Conservation (phyloP, 92 coral and sea anemone genomes). For the Chrysogorgia sp. region DNA sequence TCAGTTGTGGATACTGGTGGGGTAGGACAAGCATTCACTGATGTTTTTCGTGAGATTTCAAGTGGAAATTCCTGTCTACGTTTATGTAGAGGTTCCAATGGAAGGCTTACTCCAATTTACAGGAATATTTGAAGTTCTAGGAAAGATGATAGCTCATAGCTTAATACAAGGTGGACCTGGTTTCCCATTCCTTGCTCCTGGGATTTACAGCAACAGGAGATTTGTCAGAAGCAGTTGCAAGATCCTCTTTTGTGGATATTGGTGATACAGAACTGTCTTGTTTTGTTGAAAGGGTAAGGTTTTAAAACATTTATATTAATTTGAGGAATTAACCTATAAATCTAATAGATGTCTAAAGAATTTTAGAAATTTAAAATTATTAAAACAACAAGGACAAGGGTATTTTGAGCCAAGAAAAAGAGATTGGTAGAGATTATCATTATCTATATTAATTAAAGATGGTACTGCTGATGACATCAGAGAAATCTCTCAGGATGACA, state of each 20-base stretch:
- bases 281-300: constrained; percentile 49
- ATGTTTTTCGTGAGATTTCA: constrained; percentile 40
- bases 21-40: constrained; percentile 52
- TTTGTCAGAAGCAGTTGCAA: constrained; percentile 45
- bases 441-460: constrained; percentile 40
- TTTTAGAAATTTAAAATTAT: too few relatives aligned
- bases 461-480: constrained; percentile 42
- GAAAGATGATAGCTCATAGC: constrained; percentile 48
- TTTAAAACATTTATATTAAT: not conserved
- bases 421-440: not conserved
- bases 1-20: constrained; percentile 60
- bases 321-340: too few relatives aligned
- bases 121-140: constrained; percentile 39
- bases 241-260: constrained; percentile 49
- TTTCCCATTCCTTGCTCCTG: constrained; percentile 48
- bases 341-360: too few relatives aligned
- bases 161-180: too few relatives aligned
- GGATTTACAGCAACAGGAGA: constrained; percentile 52
- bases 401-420: too few relatives aligned
- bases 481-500: constrained; percentile 47
- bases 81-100: constrained; percentile 40
- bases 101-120: constrained; percentile 40
- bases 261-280: constrained; percentile 40
- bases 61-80: constrained; percentile 27
- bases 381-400: too few relatives aligned